phyloP scores from a whole-genome alignment of 2,797 vertebrate species.

The Vespertilio murinus region DNA sequence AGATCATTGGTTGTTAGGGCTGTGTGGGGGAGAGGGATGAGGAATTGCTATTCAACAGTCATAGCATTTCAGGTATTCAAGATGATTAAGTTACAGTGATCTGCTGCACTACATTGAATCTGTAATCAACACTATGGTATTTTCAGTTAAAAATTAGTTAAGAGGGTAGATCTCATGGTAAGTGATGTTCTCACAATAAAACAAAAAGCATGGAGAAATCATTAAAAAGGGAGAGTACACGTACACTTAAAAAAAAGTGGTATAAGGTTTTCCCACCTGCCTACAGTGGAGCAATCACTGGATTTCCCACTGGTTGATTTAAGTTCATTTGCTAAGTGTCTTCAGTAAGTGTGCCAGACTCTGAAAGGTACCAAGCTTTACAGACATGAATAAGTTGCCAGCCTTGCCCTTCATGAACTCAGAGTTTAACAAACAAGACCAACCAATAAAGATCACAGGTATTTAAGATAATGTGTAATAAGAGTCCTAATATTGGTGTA shows the following conservation, averaged over 20 bases:
- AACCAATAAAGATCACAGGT: background rate
- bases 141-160: background rate
- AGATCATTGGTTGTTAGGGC: background rate
- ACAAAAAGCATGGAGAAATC: background rate
- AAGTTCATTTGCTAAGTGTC: background rate
- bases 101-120: background rate
- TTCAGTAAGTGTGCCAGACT: background rate
- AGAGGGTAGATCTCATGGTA: background rate
- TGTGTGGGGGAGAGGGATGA: background rate
- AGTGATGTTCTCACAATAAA: background rate
- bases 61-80: background rate
- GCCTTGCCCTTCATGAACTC: background rate
- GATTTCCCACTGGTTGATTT: background rate
- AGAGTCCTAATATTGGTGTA: background rate
- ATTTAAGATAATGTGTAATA: background rate
- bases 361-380: background rate
- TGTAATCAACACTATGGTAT: background rate
- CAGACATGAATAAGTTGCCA: background rate
- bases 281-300: background rate
- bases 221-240: background rate
- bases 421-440: background rate
- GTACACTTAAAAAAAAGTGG: background rate
- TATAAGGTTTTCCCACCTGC: background rate
- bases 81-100: background rate
- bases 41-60: background rate